Percentiles rank a stretch among this genome's conserved stretches.
These are phyloP conservation scores for Hesperia comma DNA, from an alignment of 2,888 invertebrate species.

Conservation along the genomic window DNA sequence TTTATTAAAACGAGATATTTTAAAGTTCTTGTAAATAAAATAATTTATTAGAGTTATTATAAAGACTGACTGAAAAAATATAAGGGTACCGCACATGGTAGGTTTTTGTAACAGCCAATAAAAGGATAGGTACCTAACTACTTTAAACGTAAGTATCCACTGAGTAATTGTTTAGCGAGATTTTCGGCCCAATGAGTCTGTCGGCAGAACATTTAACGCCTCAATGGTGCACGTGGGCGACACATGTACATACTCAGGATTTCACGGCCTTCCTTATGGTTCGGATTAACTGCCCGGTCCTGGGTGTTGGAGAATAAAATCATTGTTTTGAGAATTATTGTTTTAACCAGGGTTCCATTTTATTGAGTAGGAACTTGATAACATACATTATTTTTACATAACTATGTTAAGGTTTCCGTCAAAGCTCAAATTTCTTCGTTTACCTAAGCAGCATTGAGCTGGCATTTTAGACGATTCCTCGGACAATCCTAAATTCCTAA, in stretches of 20 bases:
- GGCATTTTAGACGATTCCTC: no score
- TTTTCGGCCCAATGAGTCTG: slow-evolving; percentile 21
- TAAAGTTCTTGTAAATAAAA: no score
- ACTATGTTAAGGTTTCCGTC: neutral
- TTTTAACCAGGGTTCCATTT: neutral
- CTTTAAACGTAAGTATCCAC: neutral
- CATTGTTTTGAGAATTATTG: neutral
- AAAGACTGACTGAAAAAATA: no score
- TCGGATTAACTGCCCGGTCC: neutral
- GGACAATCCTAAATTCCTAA: no score
- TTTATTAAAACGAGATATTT: no score
- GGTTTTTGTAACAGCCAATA: no score
- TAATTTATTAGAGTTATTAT: no score
- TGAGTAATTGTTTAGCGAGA: slow-evolving; percentile 22
- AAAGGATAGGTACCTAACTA: no score
- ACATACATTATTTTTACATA: neutral
- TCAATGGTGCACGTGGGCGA: slow-evolving; percentile 27
- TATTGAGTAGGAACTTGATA: no score
- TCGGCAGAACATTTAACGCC: slow-evolving; percentile 16
- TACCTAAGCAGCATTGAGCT: no score
- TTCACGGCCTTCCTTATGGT: slow-evolving; percentile 28
- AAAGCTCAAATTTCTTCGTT: no score
- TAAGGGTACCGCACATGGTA: no score
- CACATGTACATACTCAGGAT: slow-evolving; percentile 33
- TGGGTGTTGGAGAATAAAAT: neutral